These are phyloP conservation scores for Zosterops japonicus DNA, from an alignment of 2,113 vertebrate species.

Conservation along the genomic window DNA sequence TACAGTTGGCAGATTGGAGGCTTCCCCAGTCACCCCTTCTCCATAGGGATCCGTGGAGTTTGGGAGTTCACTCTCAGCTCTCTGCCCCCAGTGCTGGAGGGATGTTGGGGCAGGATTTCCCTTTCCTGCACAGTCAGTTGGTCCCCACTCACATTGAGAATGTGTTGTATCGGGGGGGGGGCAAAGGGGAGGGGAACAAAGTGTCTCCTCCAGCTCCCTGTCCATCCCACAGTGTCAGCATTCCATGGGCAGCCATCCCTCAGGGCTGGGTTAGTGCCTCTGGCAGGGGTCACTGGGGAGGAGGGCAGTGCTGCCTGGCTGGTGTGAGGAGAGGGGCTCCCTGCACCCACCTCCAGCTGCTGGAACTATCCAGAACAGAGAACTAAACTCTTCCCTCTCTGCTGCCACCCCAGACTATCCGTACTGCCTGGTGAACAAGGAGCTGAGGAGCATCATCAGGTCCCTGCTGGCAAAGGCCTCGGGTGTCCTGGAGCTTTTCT, in stretches of 20 bases:
- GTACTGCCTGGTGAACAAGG: constrained; percentile 86
- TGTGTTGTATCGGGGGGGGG: accelerated
- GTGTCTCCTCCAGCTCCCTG: accelerated
- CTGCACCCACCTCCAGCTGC: accelerated
- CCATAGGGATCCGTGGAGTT: accelerated
- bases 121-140: accelerated
- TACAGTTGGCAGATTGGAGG: accelerated
- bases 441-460: constrained; percentile 82
- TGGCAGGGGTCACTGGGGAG: accelerated
- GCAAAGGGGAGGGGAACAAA: accelerated
- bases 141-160: accelerated
- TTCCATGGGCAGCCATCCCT: accelerated
- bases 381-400: not conserved
- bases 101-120: not conserved
- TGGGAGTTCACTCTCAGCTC: accelerated
- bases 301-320: not conserved
- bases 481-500: constrained; percentile 82
- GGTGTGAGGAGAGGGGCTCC: not conserved
- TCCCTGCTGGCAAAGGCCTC: constrained; percentile 77
- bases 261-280: accelerated
- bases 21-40: not conserved
- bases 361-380: accelerated
- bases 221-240: accelerated
- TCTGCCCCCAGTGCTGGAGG: accelerated
- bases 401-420: constrained; percentile 85